Evolutionary conservation across 53 echinoderm and acorn worm genomes (phyloP).

Genomic region (Luidia sarsii): DNA sequence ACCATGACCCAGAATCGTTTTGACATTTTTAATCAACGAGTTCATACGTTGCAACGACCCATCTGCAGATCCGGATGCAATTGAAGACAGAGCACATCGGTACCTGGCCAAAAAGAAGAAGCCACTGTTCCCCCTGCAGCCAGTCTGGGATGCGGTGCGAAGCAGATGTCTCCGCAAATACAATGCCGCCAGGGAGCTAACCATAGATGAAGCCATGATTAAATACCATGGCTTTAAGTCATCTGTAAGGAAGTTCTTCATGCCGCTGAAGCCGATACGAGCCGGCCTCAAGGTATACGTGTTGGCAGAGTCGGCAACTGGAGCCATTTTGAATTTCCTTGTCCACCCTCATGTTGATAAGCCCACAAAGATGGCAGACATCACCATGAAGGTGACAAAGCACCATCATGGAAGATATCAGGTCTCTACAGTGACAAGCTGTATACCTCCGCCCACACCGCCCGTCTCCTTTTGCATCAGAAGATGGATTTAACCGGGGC

Average conservation of each 20-base stretch:
- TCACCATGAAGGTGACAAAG: not conserved
- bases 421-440: not conserved
- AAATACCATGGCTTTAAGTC: constrained; percentile 50
- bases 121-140: too few relatives aligned
- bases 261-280: too few relatives aligned
- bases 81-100: not conserved
- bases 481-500: too few relatives aligned
- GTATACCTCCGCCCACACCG: too few relatives aligned
- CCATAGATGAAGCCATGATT: constrained; percentile 57
- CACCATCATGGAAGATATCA: not conserved
- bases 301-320: too few relatives aligned
- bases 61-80: not conserved
- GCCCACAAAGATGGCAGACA: not conserved
- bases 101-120: too few relatives aligned
- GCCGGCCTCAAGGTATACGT: constrained; percentile 30
- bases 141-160: too few relatives aligned
- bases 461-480: too few relatives aligned
- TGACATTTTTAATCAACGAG: not conserved
- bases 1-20: constrained; percentile 43
- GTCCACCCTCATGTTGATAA: not conserved
- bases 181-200: constrained; percentile 22
- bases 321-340: not conserved
- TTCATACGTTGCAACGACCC: constrained; percentile 16
- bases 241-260: constrained; percentile 10
- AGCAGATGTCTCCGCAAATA: not conserved